Percentiles rank a stretch among this genome's conserved stretches.
These are phyloP conservation scores for Pipistrellus pygmaeus DNA, from an alignment of 2,797 vertebrate species.

Conservation along the genomic window DNA sequence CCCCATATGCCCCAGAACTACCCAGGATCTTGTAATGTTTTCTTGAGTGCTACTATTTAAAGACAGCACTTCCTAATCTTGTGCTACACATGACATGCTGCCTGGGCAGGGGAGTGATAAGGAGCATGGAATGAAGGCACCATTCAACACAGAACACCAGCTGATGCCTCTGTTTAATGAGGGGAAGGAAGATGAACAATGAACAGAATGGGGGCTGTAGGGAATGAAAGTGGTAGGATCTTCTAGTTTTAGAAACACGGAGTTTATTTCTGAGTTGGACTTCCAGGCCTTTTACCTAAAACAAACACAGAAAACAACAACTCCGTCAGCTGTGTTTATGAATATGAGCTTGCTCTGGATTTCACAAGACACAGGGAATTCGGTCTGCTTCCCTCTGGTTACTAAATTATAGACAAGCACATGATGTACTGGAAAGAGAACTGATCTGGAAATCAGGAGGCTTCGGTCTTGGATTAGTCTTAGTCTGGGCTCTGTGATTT, in stretches of 20 bases:
- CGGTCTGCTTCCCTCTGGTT: slow-evolving; percentile 43
- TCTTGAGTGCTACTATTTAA: slow-evolving; percentile 51
- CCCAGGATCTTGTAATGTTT: not conserved
- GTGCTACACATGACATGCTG: slow-evolving; percentile 7
- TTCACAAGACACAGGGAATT: slow-evolving; percentile 50
- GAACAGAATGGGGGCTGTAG: not conserved
- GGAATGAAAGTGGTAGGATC: not conserved
- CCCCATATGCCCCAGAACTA: not conserved
- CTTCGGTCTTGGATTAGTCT: not conserved
- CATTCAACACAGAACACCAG: not conserved
- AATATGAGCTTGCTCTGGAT: slow-evolving; percentile 51
- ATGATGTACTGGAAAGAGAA: not conserved
- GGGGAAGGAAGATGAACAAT: slow-evolving; percentile 49
- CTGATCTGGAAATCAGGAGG: slow-evolving; percentile 24
- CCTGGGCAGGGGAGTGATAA: not conserved
- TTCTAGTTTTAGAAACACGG: not conserved
- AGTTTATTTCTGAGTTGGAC: slow-evolving; percentile 61
- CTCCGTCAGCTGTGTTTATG: slow-evolving; percentile 71
- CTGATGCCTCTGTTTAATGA: slow-evolving; percentile 51
- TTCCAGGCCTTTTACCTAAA: slow-evolving; percentile 63
- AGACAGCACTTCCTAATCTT: slow-evolving; percentile 45
- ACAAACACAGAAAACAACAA: slow-evolving; percentile 68
- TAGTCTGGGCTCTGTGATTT: not conserved
- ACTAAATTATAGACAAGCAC: slow-evolving; percentile 43
- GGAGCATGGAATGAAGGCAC: not conserved